Evolutionary conservation across 1,140 invertebrate species (phyloP), one percentile per base, ranked within the genome.

Genomic region (Papilio polytes): DNA sequence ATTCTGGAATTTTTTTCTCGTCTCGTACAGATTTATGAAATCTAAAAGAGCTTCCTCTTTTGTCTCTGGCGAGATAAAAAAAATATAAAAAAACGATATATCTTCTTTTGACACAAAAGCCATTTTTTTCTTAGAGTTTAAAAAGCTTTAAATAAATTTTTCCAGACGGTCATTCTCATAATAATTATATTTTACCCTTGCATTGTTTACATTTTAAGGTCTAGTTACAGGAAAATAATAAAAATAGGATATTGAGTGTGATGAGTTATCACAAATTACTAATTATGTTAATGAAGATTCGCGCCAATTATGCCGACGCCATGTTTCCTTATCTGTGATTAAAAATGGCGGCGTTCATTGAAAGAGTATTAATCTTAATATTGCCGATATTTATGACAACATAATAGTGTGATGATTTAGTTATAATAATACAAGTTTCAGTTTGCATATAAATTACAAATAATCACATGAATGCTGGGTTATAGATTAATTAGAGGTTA

Each of bases 271-370:
- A 8, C 63, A 63, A 63, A 63, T 63, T 26, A 63, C 2, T 36
- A 70, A 70, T 70, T 36, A 31, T 70, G 63, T 1, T 36, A 70
- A 70, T 63, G 9, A 31, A 70, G 63, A 7, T 70, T 31, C 63
- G 63, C 63, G 26, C 22, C 26, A 36, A 70, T 36, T 70, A 63
- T 22, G 20, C 13, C 26, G 63, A 31, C 63, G 63, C 63, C 63
- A 70, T 70, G 63, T 70, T 70, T 70, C 26, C 22, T 26, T 22
- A 31, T 13, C 12, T 18, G 6, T 70, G 4, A 70, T 15, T 31
- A 70, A 70, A 70, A 70, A 70, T 70, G 63, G 63, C 63, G 63
- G 63, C 22, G 63, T 70, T 70, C 26, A 70, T 70, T 70, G 63
- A 31, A 70, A 18, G 2, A 15, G 18, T 31, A 31, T 63, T 63